phyloP scores from a whole-genome alignment of 2,113 vertebrate genomes.

The Albula goreensis region DNA sequence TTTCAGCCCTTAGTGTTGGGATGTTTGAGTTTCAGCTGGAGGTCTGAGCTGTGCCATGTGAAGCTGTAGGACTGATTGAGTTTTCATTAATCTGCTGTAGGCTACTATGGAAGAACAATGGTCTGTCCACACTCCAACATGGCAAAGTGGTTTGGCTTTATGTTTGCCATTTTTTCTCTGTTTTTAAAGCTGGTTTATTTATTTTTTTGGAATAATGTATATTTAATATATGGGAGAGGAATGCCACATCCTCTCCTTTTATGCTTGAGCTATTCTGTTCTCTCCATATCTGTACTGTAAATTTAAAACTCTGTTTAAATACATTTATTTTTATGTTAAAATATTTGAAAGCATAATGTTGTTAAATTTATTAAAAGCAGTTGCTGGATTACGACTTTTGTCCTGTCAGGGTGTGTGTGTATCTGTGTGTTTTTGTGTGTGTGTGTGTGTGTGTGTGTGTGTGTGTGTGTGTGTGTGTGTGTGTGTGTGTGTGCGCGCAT shows the following conservation, averaged over 20 bases:
- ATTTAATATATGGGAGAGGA: neutral
- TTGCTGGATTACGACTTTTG: neutral
- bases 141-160: neutral
- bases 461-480: neutral
- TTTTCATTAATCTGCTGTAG: neutral
- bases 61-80: too few species aligned
- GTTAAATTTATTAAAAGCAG: neutral
- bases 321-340: conserved; percentile 4
- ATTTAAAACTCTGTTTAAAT: conserved; percentile 15
- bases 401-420: conserved; percentile 37
- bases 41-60: neutral
- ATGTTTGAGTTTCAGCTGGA: neutral
- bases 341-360: neutral
- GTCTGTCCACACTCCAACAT: neutral
- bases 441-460: too few species aligned
- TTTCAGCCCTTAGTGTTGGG: neutral
- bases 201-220: neutral
- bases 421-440: too few species aligned
- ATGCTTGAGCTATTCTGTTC: neutral
- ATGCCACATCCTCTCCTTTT: neutral
- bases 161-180: neutral
- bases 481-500: neutral
- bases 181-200: neutral
- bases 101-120: neutral
- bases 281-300: neutral